Conservation (phyloP, 2,113 vertebrate genomes). For the Forbesichthys papilliferus region DNA sequence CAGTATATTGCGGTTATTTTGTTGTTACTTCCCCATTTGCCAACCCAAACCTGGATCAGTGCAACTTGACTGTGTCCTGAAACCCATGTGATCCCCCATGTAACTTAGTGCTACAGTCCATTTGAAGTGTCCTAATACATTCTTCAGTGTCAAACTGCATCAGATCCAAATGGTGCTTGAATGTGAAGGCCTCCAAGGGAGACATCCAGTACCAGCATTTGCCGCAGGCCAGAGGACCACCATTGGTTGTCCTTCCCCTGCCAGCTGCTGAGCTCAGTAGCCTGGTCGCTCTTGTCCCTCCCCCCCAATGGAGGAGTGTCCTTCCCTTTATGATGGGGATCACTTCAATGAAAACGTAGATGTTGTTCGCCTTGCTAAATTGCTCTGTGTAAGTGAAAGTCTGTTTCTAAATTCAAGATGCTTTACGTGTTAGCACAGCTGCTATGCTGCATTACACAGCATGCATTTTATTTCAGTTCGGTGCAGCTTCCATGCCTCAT, state of each 20-base stretch:
- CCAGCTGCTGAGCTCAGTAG: constrained; percentile 37
- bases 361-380: too few species aligned
- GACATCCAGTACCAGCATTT: neutral
- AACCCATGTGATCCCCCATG: constrained; percentile 26
- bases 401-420: too few species aligned
- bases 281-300: constrained; percentile 7
- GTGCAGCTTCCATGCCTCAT: too few species aligned
- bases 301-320: constrained; percentile 28
- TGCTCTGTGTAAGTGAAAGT: too few species aligned
- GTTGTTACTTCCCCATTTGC: constrained; percentile 16
- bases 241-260: neutral
- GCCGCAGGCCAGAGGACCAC: neutral
- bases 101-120: constrained; percentile 1
- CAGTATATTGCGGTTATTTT: too few species aligned
- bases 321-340: constrained; percentile 27
- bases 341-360: neutral
- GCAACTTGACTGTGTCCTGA: constrained; percentile 6
- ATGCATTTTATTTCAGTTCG: too few species aligned
- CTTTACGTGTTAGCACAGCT: too few species aligned
- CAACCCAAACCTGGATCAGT: constrained; percentile 16
- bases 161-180: neutral
- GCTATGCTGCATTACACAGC: too few species aligned
- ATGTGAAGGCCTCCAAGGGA: neutral
- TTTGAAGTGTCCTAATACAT: constrained; percentile 18
- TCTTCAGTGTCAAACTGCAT: neutral